Conservation (phyloP, 2,113 vertebrate genomes). For the Isichthys henryi region DNA sequence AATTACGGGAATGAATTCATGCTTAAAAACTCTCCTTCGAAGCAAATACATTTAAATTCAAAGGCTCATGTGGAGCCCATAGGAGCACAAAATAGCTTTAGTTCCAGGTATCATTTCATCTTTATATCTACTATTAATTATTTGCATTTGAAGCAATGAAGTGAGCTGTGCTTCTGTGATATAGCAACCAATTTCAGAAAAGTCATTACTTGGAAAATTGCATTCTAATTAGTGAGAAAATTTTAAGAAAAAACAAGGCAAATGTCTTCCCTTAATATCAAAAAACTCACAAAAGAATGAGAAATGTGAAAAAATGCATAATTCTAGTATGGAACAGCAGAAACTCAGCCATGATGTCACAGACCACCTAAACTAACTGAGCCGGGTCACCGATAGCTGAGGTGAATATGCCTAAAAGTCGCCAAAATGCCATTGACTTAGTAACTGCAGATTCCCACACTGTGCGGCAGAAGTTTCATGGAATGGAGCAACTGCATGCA, state of each 20-base stretch:
- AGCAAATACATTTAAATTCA: background rate
- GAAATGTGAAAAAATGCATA: background rate
- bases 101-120: background rate
- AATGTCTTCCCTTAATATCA: background rate
- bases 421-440: background rate
- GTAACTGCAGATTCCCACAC: background rate
- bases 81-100: background rate
- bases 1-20: constrained; percentile 7
- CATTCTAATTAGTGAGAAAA: background rate
- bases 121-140: constrained; percentile 4
- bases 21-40: background rate
- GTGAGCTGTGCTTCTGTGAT: background rate
- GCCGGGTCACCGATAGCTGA: background rate
- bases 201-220: background rate
- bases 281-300: background rate
- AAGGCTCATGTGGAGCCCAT: background rate
- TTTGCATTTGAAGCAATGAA: background rate
- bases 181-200: background rate
- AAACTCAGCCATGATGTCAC: too few species aligned
- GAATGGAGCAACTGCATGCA: background rate
- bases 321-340: background rate
- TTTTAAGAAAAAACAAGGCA: background rate
- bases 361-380: background rate
- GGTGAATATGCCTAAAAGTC: background rate
- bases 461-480: background rate